Evolutionary conservation across 2,797 vertebrate genomes (phyloP), one percentile per base, ranked within the genome.

Genomic region (Pangasius macronema): DNA sequence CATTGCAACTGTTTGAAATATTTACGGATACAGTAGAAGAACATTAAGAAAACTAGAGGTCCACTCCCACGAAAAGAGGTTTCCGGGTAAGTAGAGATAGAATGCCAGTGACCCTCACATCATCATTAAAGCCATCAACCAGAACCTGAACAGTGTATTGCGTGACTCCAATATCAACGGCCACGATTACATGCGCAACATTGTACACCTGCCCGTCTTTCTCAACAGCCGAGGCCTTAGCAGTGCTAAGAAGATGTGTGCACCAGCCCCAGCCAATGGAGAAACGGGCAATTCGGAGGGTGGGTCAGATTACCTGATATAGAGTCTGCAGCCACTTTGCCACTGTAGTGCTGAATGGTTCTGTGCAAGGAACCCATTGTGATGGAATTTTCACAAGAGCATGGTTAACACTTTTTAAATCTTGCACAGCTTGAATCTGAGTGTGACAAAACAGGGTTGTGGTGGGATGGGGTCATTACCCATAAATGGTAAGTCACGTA

Each of bases 101-200:
- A n/a, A n/a, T n/a, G 98, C 98, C 87, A 99, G 98, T 84, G 98
- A 99, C 89, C 98, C 98, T 0, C 98, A 99, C 91, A 99, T 99
- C 90, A 99, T 99, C 90, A 99, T 99, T 92, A 99, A 99, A 90
- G 98, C 98, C 79, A 99, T 99, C 92, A 99, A 99, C 93, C 98
- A 99, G 95, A 99, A 98, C 94, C 97, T 99, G 73, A 99, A 97
- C 92, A 99, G 97, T 4, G 98, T 99, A 85, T 95, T 99, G 2
- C 96, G 98, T 57, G 99, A 99, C 92, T 99, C 98, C 46, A 99
- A 99, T 93, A 99, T 99, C 93, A 99, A 99, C 0, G 98, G 98
- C 6, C 98, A 99, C 0, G 98, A 99, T 94, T 99, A 99, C 88
- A 99, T 99, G 98, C 93, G 98, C 73, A 99, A 99, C 92, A 98